Percentiles rank a stretch among this genome's conserved stretches.
Conservation (phyloP, 2,888 invertebrate genomes). For the Aphrophora alni region DNA sequence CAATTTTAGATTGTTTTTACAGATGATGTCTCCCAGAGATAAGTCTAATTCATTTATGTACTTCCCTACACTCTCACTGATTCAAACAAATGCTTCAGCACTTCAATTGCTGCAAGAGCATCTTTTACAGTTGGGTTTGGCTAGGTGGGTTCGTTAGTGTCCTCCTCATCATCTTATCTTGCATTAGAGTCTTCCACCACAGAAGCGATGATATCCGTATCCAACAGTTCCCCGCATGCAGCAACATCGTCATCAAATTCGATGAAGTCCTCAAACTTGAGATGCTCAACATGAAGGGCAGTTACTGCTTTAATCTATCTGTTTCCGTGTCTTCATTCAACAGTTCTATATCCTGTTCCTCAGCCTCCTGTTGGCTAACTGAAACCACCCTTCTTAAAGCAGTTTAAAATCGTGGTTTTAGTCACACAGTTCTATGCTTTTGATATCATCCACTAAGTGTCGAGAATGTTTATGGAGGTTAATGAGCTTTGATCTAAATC, state of each 20-base stretch:
- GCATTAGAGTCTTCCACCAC: neutral
- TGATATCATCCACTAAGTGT: neutral
- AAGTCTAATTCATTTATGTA: no score
- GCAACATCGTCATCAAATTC: neutral
- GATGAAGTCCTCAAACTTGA: neutral
- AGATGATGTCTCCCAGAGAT: no score
- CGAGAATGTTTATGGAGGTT: neutral
- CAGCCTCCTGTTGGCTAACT: neutral
- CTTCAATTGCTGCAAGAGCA: no score
- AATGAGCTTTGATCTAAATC: neutral
- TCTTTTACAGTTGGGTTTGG: no score
- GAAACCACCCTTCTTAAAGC: neutral
- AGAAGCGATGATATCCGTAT: neutral
- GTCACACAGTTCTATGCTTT: constrained; percentile 18
- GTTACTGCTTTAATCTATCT: no score
- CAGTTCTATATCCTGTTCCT: neutral
- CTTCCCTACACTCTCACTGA: no score
- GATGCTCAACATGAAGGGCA: neutral
- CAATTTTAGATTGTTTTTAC: no score
- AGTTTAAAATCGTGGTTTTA: neutral
- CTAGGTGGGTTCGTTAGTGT: no score
- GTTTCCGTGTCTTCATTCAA: no score
- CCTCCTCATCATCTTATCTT: no score
- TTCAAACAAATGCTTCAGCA: no score
- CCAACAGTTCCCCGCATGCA: neutral